Percentiles rank a stretch among this genome's conserved stretches.
Evolutionary conservation across 2,113 vertebrate species (phyloP).

Genomic region (Prochilodus magdalenae): DNA sequence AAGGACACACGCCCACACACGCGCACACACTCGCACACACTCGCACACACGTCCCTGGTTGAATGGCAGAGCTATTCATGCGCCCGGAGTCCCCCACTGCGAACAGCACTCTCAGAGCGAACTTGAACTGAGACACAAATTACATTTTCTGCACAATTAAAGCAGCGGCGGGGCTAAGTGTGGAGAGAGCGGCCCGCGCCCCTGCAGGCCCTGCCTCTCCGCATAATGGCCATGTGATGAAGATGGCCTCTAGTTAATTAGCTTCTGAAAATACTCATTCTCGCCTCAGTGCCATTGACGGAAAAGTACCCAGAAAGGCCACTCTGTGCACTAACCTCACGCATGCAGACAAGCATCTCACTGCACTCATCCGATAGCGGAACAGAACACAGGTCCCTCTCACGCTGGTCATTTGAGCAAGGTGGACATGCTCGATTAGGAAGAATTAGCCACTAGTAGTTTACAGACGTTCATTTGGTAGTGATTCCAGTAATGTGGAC

Average conservation of each 20-base stretch:
- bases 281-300: constrained; percentile 62
- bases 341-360: constrained; percentile 58
- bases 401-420: neutral
- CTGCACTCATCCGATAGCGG: constrained; percentile 44
- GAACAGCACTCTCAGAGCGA: constrained; percentile 76
- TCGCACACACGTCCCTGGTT: constrained; percentile 64
- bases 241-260: constrained; percentile 80
- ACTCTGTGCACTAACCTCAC: constrained; percentile 65
- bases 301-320: constrained; percentile 63
- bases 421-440: constrained; percentile 37
- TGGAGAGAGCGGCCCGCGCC: constrained; percentile 73
- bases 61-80: constrained; percentile 76
- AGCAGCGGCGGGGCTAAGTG: constrained; percentile 76
- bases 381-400: neutral
- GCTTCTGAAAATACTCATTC: constrained; percentile 79
- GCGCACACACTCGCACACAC: constrained; percentile 42
- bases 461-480: constrained; percentile 54
- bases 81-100: constrained; percentile 70
- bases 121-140: constrained; percentile 81
- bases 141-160: constrained; percentile 87
- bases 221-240: constrained; percentile 79
- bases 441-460: constrained; percentile 51
- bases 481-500: constrained; percentile 3
- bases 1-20: constrained; percentile 58
- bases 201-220: constrained; percentile 69